These are phyloP conservation scores for Drosophila subpulchrella DNA, from an alignment of 1,140 invertebrate genomes.

Conservation along the genomic window DNA sequence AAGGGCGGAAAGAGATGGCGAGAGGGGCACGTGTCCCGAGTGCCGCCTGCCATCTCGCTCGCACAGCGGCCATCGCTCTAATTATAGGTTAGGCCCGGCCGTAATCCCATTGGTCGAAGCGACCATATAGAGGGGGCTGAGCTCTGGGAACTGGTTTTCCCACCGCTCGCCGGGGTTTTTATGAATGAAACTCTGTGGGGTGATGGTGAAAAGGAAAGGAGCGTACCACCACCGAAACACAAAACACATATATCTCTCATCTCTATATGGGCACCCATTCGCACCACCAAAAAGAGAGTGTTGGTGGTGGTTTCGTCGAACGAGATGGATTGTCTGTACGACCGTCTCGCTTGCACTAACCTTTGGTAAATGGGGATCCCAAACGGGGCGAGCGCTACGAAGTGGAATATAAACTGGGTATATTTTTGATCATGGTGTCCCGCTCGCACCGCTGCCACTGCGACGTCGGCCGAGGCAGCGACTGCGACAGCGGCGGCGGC, in stretches of 20 bases:
- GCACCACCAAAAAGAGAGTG: neutral
- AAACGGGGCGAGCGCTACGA: no score
- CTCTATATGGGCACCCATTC: neutral
- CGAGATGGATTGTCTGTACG: slow-evolving; percentile 12
- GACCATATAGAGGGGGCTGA: slow-evolving; percentile 50
- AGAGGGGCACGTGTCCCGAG: slow-evolving; percentile 30
- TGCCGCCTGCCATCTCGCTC: slow-evolving; percentile 46
- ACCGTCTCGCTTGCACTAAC: slow-evolving; percentile 15
- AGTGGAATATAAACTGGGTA: neutral
- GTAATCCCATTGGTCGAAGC: slow-evolving; percentile 61
- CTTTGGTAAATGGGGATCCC: neutral
- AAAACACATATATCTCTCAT: neutral
- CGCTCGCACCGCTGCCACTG: slow-evolving; percentile 25
- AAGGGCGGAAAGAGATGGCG: slow-evolving; percentile 30
- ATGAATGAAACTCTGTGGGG: slow-evolving; percentile 18
- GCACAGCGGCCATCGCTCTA: slow-evolving; percentile 84
- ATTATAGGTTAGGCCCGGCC: slow-evolving; percentile 78
- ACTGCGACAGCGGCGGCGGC: slow-evolving; percentile 1
- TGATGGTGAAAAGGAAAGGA: neutral
- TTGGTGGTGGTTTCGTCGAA: neutral
- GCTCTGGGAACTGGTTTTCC: slow-evolving; percentile 45
- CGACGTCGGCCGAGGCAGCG: slow-evolving; percentile 1
- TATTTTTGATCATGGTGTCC: neutral
- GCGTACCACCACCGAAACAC: neutral
- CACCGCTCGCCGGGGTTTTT: slow-evolving; percentile 16